Conservation (phyloP, 2,797 vertebrate species). For the Syncerus caffer region DNA sequence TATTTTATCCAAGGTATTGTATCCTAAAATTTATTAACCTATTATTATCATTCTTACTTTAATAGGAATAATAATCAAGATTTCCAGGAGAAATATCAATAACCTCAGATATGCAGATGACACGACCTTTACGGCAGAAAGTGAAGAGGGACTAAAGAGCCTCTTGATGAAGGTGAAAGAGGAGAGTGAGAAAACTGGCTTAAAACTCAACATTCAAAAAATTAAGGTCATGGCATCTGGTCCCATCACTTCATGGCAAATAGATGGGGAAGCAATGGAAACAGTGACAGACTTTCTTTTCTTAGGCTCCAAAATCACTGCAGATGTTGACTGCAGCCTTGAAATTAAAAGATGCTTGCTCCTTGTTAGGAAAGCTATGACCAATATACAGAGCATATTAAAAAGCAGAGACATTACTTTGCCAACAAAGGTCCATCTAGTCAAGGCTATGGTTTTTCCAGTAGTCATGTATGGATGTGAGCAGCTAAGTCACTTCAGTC, state of each 20-base stretch:
- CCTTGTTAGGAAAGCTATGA: no score
- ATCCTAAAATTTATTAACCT: background rate
- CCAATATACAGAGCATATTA: no score
- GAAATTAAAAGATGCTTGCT: no score
- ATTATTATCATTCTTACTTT: background rate
- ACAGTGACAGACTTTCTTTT: background rate
- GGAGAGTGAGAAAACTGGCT: background rate
- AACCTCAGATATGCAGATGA: background rate
- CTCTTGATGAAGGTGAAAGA: background rate
- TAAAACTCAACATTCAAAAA: background rate
- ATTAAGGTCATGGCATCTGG: background rate
- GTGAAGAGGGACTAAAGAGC: background rate
- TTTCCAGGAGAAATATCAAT: background rate
- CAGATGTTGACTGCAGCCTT: no score
- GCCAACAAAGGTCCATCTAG: no score
- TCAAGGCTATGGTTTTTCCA: no score
- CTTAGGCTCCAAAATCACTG: background rate
- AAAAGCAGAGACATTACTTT: no score
- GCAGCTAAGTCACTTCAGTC: no score
- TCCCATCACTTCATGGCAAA: background rate
- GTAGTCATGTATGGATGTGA: no score
- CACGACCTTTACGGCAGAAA: background rate
- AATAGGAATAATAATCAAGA: background rate
- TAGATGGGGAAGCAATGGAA: background rate
- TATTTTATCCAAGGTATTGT: background rate